These are phyloP conservation scores for Tinea semifulvella DNA, from an alignment of 2,888 invertebrate species.

Conservation along the genomic window DNA sequence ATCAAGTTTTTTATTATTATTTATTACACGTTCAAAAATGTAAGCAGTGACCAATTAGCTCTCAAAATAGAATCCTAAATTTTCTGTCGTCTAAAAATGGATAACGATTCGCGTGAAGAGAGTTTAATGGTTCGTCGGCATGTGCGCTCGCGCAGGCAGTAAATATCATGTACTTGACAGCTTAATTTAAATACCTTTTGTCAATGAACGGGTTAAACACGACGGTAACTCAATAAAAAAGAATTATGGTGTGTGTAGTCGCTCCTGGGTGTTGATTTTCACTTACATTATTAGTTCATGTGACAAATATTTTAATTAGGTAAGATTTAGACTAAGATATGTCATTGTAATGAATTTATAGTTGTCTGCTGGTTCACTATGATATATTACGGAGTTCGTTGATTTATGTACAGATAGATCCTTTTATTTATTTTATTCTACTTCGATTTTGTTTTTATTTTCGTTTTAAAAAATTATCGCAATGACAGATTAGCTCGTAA, in stretches of 20 bases:
- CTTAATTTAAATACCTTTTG: conserved; percentile 67
- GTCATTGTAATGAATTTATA: conserved; percentile 5
- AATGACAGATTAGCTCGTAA: too few relatives aligned
- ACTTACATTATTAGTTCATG: conserved; percentile 48
- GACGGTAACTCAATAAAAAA: conserved; percentile 54
- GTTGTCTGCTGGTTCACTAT: background rate
- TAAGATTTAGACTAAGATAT: background rate
- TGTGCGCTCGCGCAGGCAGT: conserved; percentile 41
- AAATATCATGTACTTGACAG: conserved; percentile 59
- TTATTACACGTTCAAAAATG: too few relatives aligned
- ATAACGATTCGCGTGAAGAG: conserved; percentile 33
- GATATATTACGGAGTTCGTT: too few relatives aligned
- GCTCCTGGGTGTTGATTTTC: conserved; percentile 32
- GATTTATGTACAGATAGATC: too few relatives aligned
- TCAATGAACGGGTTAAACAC: conserved; percentile 64
- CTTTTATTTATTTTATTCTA: too few relatives aligned
- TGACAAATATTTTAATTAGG: conserved; percentile 59
- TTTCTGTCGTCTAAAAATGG: conserved; percentile 26
- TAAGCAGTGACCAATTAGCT: background rate
- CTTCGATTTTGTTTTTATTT: too few relatives aligned
- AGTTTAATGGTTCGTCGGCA: conserved; percentile 33
- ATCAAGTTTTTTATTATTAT: too few relatives aligned
- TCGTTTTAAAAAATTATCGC: too few relatives aligned
- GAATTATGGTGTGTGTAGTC: conserved; percentile 48
- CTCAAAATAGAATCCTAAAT: background rate